A percentile compares a stretch with the other conserved stretches of the same genome.
Evolutionary conservation across 2,888 invertebrate genomes (phyloP).

Genomic region (Eulithis prunata): DNA sequence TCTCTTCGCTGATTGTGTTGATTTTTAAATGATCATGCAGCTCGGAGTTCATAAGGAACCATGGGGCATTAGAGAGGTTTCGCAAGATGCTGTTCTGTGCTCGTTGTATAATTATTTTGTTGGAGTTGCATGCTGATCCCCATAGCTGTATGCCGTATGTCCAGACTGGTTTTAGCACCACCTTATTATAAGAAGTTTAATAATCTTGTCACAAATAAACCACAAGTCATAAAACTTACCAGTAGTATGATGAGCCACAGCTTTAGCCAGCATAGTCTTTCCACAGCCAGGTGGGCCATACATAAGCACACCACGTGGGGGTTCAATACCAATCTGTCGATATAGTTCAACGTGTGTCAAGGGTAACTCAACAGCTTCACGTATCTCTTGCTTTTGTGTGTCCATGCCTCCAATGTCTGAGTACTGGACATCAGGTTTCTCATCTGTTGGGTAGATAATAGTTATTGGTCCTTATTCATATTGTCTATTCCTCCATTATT

Average conservation of each 20-base stretch:
- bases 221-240: conserved; percentile 74
- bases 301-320: conserved; percentile 98
- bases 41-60: no score
- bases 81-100: no score
- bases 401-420: conserved; percentile 99
- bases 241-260: conserved; percentile 99
- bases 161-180: no score
- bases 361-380: conserved; percentile 99
- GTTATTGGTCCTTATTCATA: no score
- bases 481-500: no score
- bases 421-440: conserved; percentile 98
- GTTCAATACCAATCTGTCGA: conserved; percentile 99
- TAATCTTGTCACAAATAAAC: background rate
- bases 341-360: conserved; percentile 99
- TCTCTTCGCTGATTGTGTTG: no score
- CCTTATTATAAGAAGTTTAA: background rate
- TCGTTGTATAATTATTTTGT: no score
- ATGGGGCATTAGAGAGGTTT: no score
- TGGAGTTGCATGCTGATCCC: no score
- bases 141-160: no score
- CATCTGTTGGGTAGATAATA: conserved; percentile 85
- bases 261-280: conserved; percentile 99
- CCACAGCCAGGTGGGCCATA: conserved; percentile 99
- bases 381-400: conserved; percentile 99
- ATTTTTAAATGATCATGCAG: no score